Conservation (phyloP, 2,797 vertebrate species). For the Allobates femoralis region DNA sequence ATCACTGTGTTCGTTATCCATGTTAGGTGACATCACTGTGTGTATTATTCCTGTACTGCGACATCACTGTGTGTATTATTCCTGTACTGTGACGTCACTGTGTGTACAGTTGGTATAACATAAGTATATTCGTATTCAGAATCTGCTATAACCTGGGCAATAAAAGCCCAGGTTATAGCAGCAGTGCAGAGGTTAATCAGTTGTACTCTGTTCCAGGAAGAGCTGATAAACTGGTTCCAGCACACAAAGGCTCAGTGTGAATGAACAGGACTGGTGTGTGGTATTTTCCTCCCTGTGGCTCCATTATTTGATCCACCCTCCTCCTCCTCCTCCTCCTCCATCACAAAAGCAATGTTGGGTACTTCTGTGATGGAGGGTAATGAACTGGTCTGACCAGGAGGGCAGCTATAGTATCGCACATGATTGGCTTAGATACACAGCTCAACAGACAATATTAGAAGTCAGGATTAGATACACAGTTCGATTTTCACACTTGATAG, state of each 20-base stretch:
- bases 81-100: no score
- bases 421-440: neutral
- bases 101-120: neutral
- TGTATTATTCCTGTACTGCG: no score
- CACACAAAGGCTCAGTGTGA: constrained; percentile 39
- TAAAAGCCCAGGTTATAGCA: neutral
- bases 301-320: neutral
- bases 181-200: constrained; percentile 26
- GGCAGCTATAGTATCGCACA: neutral
- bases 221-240: constrained; percentile 35
- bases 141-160: neutral
- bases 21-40: no score
- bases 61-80: no score
- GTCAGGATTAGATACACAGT: neutral
- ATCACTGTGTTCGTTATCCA: no score
- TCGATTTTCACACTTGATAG: neutral
- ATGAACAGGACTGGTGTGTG: constrained; percentile 31
- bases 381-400: constrained; percentile 9
- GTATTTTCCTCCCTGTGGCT: neutral
- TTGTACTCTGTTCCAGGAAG: neutral
- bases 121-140: neutral
- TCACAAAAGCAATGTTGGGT: no score
- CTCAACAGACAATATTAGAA: neutral
- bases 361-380: neutral
- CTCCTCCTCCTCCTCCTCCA: constrained; percentile 11